These are phyloP conservation scores for Monopterus albus DNA, from an alignment of 2,113 vertebrate genomes.

Conservation along the genomic window DNA sequence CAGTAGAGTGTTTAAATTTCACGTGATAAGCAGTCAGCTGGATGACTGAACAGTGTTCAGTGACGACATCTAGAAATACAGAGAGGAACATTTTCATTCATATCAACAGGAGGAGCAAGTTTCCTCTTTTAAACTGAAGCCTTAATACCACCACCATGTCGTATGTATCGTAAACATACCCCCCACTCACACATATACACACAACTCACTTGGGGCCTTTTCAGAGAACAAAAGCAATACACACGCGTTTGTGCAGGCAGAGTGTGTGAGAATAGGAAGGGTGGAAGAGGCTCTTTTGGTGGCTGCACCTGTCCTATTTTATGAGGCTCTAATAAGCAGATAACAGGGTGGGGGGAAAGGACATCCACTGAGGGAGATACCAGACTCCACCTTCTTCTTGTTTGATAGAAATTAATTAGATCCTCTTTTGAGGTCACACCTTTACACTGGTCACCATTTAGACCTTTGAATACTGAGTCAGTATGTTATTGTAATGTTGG, in stretches of 20 bases:
- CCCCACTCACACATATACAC: conserved; percentile 57
- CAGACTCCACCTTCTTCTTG: conserved; percentile 50
- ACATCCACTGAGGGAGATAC: conserved; percentile 35
- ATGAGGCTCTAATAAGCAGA: conserved; percentile 79
- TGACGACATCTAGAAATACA: neutral
- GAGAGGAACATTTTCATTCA: conserved; percentile 57
- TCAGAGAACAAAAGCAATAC: conserved; percentile 76
- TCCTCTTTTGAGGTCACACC: conserved; percentile 46
- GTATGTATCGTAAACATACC: conserved; percentile 54
- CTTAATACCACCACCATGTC: conserved; percentile 46
- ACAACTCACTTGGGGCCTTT: conserved; percentile 72
- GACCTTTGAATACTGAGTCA: neutral
- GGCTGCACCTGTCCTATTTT: conserved; percentile 81
- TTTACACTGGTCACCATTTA: conserved; percentile 13
- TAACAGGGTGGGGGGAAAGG: conserved; percentile 47
- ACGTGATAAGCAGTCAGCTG: conserved; percentile 12
- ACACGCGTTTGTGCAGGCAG: conserved; percentile 72
- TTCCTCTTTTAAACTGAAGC: conserved; percentile 57
- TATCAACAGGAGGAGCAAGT: no score
- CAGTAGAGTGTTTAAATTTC: no score
- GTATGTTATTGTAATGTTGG: neutral
- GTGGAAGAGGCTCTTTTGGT: conserved; percentile 68
- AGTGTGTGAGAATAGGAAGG: conserved; percentile 66
- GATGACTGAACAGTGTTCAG: conserved; percentile 12
- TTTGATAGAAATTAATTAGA: conserved; percentile 71